Percentiles rank a stretch among this genome's conserved stretches.
These are phyloP conservation scores for Camelus dromedarius DNA, from an alignment of 2,113 vertebrate species.

Conservation along the genomic window DNA sequence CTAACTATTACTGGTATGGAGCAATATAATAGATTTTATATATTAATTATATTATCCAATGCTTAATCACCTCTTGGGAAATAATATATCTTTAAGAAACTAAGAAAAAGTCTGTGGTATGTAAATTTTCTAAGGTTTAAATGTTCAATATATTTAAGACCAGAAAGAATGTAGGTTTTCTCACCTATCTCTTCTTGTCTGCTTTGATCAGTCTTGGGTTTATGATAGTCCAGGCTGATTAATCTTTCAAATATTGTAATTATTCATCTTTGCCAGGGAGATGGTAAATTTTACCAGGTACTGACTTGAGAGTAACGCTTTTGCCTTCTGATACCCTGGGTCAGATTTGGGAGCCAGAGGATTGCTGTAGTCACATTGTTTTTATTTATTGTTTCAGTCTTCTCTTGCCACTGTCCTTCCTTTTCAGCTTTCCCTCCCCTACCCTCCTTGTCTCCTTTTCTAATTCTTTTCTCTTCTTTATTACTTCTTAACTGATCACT, in stretches of 20 bases:
- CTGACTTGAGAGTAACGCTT: not conserved
- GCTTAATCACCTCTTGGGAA: not conserved
- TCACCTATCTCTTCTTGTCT: not conserved
- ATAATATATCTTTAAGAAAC: constrained; percentile 18
- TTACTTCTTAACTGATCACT: not conserved
- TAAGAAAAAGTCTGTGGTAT: not conserved
- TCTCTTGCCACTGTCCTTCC: not conserved
- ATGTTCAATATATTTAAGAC: not conserved
- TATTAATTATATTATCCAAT: constrained; percentile 9
- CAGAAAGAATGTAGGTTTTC: not conserved
- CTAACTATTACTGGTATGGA: not conserved
- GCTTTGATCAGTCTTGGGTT: not conserved
- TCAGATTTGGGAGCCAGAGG: not conserved
- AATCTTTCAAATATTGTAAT: constrained; percentile 22
- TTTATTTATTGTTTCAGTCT: not conserved
- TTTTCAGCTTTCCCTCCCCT: not conserved
- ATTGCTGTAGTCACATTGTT: not conserved
- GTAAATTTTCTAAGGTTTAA: not conserved
- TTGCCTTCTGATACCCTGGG: not conserved
- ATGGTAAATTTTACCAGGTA: not conserved
- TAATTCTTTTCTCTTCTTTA: not conserved
- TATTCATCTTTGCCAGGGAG: not conserved
- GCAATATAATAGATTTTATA: not conserved
- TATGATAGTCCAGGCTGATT: not conserved
- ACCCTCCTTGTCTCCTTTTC: not conserved